These are phyloP conservation scores for Pyrocephalus nanus DNA, from an alignment of 2,797 vertebrate genomes.

Conservation along the genomic window DNA sequence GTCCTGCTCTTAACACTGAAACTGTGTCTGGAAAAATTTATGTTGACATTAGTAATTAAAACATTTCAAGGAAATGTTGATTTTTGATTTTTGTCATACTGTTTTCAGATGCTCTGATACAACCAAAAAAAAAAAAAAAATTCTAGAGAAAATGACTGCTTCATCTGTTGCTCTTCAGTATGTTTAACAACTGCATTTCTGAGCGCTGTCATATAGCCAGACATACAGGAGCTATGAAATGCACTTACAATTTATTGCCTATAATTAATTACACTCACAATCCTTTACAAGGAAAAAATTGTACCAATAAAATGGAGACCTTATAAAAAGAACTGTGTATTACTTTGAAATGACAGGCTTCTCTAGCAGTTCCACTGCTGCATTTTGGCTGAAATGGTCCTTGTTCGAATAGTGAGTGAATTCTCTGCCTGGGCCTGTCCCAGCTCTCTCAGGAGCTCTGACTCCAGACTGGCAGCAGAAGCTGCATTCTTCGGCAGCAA, in stretches of 20 bases:
- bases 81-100: not conserved
- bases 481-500: not conserved
- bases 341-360: not conserved
- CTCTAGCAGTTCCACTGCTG: not conserved
- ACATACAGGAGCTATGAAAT: slow-evolving; percentile 44
- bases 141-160: not conserved
- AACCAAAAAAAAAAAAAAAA: not conserved
- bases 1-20: not conserved
- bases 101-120: not conserved
- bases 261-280: slow-evolving; percentile 47
- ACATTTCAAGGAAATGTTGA: not conserved
- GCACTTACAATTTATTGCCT: slow-evolving; percentile 49
- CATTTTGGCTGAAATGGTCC: not conserved
- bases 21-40: not conserved
- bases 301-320: slow-evolving; percentile 48
- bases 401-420: not conserved
- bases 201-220: not conserved
- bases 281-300: slow-evolving; percentile 59
- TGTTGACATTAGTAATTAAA: not conserved
- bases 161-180: not conserved
- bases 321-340: not conserved
- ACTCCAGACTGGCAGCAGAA: not conserved
- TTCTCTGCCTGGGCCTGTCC: not conserved
- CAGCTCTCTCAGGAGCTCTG: not conserved
- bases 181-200: not conserved